Evolutionary conservation across 2,797 vertebrate genomes (phyloP).

Genomic region (Paratrypauchen microcephalus): DNA sequence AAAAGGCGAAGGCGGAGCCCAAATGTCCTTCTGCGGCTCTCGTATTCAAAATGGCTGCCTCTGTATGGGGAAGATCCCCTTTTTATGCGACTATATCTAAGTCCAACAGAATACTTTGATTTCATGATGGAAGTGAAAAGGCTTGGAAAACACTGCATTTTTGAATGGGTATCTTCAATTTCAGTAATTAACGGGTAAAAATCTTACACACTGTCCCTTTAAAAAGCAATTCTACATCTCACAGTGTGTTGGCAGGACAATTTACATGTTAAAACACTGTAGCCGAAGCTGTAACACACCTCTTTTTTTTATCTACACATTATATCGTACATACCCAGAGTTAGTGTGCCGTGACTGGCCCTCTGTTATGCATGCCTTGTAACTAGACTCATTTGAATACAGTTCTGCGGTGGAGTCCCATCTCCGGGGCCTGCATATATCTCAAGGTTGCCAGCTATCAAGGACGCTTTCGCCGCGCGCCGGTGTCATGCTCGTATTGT

Average conservation of each 20-base stretch:
- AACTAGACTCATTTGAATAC: slow-evolving; percentile 3
- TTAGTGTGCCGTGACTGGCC: background rate
- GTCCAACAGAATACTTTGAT: no score
- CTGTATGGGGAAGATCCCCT: no score
- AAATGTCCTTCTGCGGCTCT: no score
- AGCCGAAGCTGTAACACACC: background rate
- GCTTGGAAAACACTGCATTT: no score
- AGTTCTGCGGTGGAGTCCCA: background rate
- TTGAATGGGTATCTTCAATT: no score
- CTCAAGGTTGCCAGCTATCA: slow-evolving; percentile 13
- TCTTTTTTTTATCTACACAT: background rate
- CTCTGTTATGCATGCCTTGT: background rate
- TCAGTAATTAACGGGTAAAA: no score
- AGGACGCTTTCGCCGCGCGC: background rate
- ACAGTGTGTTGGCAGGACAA: background rate
- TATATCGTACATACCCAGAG: background rate
- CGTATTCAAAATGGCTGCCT: no score
- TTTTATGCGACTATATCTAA: no score
- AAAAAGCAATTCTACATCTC: no score
- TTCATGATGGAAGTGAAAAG: no score
- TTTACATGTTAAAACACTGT: background rate
- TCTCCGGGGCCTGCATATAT: background rate
- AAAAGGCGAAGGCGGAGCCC: no score
- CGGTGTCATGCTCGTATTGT: slow-evolving; percentile 2
- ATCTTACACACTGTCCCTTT: no score